Evolutionary conservation across 37 sponge, comb jelly and placozoan genomes (phyloP), one percentile per base, ranked within the genome.

Genomic region (Theonella swinhoei): DNA sequence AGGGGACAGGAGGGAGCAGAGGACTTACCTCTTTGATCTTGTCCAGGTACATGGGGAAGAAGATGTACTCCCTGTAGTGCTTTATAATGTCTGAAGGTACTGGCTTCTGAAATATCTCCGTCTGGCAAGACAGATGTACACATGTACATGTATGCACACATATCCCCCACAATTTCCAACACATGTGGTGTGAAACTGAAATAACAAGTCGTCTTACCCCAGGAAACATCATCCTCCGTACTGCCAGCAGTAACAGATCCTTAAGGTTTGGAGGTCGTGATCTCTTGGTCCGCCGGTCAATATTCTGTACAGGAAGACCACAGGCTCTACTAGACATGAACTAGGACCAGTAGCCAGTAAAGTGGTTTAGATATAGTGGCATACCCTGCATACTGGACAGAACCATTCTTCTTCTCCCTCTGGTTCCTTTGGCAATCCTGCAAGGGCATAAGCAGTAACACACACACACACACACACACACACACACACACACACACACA

Each of bases 321-420:
- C n/a, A n/a, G n/a, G n/a, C n/a, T n/a, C n/a, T n/a, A n/a, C n/a
- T 26, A 47, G 54, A 47, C 11, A 47, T 17, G 14, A 47, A 14
- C 54, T 47, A 14, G 54, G 11, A 23, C 23, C 72, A 70, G 2
- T 3, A 3, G 32, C 34, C 23, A 24, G 31, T 23, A 68, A 19
- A 3, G 72, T 9, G 4, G 23, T 30, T 29, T n/a, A n/a, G n/a
- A n/a, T n/a, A n/a, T n/a, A n/a, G 20, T 47, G 7, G 36, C 90
- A 61, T 61, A 95, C 95, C 73, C 75, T 84, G 72, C 97, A 96
- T 24, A 91, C 87, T 28, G 97, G 89, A 38, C 97, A 96, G 71
- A 87, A 75, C 97, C 97, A 96, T 42, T 96, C 97, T 19, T 91
- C 91, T 58, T 91, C 95, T 68, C 82, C 95, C 68, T 84, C 85